phyloP scores from a whole-genome alignment of 2,113 vertebrate genomes.

The Mixornis gularis region DNA sequence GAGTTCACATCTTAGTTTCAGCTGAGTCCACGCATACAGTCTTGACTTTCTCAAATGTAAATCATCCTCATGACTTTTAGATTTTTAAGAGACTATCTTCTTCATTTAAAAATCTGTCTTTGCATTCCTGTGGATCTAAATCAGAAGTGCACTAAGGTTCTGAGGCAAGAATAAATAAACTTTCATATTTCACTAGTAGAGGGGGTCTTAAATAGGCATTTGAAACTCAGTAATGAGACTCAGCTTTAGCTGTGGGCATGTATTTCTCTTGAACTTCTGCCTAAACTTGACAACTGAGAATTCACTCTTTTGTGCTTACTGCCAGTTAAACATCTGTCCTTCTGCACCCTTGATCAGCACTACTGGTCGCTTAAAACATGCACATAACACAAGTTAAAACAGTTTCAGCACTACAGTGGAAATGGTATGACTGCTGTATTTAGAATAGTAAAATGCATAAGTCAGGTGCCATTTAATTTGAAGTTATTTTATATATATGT shows the following conservation, averaged over 20 bases:
- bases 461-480: background rate
- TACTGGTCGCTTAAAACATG: background rate
- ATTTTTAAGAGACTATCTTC: background rate
- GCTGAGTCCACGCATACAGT: background rate
- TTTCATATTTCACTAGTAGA: background rate
- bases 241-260: background rate
- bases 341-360: background rate
- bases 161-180: background rate
- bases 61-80: background rate
- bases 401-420: background rate
- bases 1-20: background rate
- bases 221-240: background rate
- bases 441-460: background rate
- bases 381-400: background rate
- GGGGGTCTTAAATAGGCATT: background rate
- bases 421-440: background rate
- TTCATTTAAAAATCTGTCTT: background rate
- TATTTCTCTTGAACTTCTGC: conserved; percentile 13
- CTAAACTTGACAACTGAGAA: conserved; percentile 15
- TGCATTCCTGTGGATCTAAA: background rate
- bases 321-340: conserved; percentile 42
- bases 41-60: background rate
- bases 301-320: background rate
- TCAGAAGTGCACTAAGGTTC: background rate
- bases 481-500: background rate